A percentile compares a stretch with the other conserved stretches of the same genome.
These are phyloP conservation scores for Zaprionus lachaisei DNA, from an alignment of 1,140 invertebrate genomes.

Conservation along the genomic window DNA sequence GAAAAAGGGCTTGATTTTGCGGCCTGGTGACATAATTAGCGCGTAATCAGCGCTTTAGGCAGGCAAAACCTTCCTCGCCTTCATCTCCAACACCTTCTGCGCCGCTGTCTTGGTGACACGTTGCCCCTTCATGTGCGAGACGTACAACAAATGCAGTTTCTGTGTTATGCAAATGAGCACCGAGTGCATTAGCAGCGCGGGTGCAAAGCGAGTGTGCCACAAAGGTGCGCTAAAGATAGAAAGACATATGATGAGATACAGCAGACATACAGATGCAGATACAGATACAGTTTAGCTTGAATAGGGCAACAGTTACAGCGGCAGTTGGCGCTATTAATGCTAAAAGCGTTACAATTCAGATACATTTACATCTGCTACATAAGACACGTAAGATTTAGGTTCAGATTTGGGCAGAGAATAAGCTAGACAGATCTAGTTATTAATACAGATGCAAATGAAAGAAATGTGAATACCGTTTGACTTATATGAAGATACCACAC, in stretches of 20 bases:
- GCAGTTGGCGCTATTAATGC: not conserved
- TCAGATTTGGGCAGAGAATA: not conserved
- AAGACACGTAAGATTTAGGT: not conserved
- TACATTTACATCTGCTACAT: not conserved
- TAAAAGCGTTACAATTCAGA: not conserved
- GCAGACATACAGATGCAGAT: not conserved
- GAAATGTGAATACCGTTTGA: too few species aligned
- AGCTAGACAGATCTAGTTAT: not conserved
- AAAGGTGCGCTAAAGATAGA: slow-evolving; percentile 40
- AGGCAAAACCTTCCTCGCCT: not conserved
- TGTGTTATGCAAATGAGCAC: slow-evolving; percentile 17
- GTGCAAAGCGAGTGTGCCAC: slow-evolving; percentile 4
- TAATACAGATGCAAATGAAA: not conserved
- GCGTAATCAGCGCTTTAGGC: slow-evolving; percentile 39
- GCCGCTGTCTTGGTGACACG: slow-evolving; percentile 13
- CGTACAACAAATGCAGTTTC: slow-evolving; percentile 60
- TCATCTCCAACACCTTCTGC: not conserved
- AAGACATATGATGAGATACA: slow-evolving; percentile 8
- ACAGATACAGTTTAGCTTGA: not conserved
- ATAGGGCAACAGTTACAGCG: not conserved
- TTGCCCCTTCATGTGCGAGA: slow-evolving; percentile 17
- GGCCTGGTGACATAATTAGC: slow-evolving; percentile 63
- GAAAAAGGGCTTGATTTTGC: slow-evolving; percentile 15
- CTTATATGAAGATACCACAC: not conserved
- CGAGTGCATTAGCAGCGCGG: slow-evolving; percentile 28